Base-by-base conservation (phyloP, 2,888 invertebrate species). In the Andricus curvator region DNA sequence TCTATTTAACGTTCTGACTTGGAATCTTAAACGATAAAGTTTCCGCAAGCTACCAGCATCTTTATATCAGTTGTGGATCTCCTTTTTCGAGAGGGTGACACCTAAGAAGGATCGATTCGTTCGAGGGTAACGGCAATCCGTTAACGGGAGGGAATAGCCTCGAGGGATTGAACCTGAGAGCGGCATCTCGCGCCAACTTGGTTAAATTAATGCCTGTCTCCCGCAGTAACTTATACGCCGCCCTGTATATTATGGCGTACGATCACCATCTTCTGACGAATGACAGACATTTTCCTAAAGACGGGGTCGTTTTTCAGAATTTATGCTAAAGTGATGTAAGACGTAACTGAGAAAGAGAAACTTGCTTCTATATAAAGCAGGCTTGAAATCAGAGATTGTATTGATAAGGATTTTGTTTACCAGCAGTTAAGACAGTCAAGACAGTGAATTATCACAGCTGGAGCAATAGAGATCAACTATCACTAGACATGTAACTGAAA, bases 141-240 rank as follows among this genome's bases (percentile, higher is more conserved):
- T 90, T 90, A 90, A 88, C 88, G 86, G 87, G 86, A 87, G 88
- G 86, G 88, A 90, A 89, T 89, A 87, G 89, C 89, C 91, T 89
- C 91, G 78, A 77, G 91, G 91, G 90, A 90, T 88, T 88, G 88
- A 90, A 90, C 86, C 84, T 79, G 82, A 84, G 85, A 80, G 83
- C 83, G 85, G 85, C 87, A 86, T 88, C 88, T 85, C 84, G 85
- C 85, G 83, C 86, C 86, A 86, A 88, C 89, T 87, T 89, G 83
- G 86, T 85, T 85, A 89, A 91, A 92, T 92, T 92, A 92, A 92
- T 92, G 91, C 87, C 86, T 88, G 90, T 90, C 90, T 88, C 88
- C 84, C 56, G 87, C 89, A 86, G 86, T 88, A 89, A 89, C 88
- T 89, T 89, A 89, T 87, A 86, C 85, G 77, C 78, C 85, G 82